These are phyloP conservation scores for Scolanthus callimorphus DNA, from an alignment of 92 coral and sea anemone genomes.

Conservation along the genomic window DNA sequence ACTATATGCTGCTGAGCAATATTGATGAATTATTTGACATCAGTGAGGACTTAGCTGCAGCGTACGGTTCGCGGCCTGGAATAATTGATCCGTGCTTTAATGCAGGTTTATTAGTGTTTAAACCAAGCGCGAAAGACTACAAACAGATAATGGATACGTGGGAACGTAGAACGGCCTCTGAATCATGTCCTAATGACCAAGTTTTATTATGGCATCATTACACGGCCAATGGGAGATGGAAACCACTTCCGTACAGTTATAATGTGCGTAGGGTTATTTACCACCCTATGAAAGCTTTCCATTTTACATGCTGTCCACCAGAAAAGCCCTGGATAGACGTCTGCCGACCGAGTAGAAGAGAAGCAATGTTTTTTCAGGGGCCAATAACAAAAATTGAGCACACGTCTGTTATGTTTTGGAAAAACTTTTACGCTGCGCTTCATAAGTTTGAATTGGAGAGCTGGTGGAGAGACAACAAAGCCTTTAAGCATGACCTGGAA, in stretches of 20 bases:
- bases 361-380: conserved; percentile 51
- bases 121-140: conserved; percentile 30
- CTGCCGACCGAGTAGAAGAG: conserved; percentile 71
- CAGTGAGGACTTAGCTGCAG: conserved; percentile 54
- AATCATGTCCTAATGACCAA: conserved; percentile 64
- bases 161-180: conserved; percentile 16
- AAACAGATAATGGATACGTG: conserved; percentile 22
- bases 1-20: conserved; percentile 52
- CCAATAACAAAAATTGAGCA: conserved; percentile 45
- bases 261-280: conserved; percentile 59
- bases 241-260: conserved; percentile 57
- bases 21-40: conserved; percentile 72
- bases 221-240: conserved; percentile 65
- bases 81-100: conserved; percentile 66
- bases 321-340: conserved; percentile 75
- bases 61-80: conserved; percentile 64
- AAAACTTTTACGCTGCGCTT: conserved; percentile 62
- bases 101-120: conserved; percentile 69
- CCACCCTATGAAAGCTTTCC: conserved; percentile 72
- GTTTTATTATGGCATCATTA: conserved; percentile 56
- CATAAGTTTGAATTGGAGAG: conserved; percentile 43
- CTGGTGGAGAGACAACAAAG: conserved; percentile 73
- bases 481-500: conserved; percentile 38
- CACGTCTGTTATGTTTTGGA: conserved; percentile 70
- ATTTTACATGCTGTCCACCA: conserved; percentile 57